phyloP scores from a whole-genome alignment of 2,888 invertebrate genomes.

The Acleris holmiana region DNA sequence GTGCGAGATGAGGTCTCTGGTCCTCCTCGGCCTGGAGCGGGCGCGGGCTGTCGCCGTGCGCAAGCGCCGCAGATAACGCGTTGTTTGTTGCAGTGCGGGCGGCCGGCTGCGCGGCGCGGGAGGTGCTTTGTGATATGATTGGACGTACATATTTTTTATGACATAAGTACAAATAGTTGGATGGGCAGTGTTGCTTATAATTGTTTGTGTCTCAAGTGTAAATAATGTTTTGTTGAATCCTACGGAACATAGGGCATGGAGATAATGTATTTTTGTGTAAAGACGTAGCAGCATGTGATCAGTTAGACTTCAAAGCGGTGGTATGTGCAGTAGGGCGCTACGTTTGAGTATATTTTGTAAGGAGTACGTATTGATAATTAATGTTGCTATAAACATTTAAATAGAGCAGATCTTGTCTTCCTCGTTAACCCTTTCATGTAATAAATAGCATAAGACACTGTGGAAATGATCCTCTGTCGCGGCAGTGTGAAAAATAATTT shows the following conservation, averaged over 20 bases:
- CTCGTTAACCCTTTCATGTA: slow-evolving; percentile 62
- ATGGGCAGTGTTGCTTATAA: slow-evolving; percentile 56
- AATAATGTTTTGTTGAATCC: slow-evolving; percentile 58
- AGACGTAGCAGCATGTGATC: slow-evolving; percentile 60
- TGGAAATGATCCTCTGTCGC: slow-evolving; percentile 30
- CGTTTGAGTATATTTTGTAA: slow-evolving; percentile 37
- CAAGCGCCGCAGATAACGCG: slow-evolving; percentile 25
- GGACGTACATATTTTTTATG: slow-evolving; percentile 81
- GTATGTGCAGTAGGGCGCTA: slow-evolving; percentile 21
- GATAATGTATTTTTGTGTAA: slow-evolving; percentile 71
- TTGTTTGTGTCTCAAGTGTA: slow-evolving; percentile 67
- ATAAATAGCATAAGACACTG: slow-evolving; percentile 47
- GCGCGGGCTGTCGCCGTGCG: background rate
- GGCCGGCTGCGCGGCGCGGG: slow-evolving; percentile 71
- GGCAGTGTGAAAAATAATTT: slow-evolving; percentile 42
- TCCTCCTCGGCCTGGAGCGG: no score
- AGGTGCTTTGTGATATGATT: slow-evolving; percentile 78
- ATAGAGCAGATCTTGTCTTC: slow-evolving; percentile 75
- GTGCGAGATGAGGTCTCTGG: no score
- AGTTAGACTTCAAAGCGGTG: slow-evolving; percentile 30
- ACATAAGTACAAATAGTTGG: slow-evolving; percentile 80
- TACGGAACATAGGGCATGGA: slow-evolving; percentile 49
- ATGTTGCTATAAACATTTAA: slow-evolving; percentile 58
- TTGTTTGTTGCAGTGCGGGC: slow-evolving; percentile 71
- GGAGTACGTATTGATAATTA: slow-evolving; percentile 44